Conservation (phyloP, 2,888 invertebrate genomes). For the Monochamus alternatus region DNA sequence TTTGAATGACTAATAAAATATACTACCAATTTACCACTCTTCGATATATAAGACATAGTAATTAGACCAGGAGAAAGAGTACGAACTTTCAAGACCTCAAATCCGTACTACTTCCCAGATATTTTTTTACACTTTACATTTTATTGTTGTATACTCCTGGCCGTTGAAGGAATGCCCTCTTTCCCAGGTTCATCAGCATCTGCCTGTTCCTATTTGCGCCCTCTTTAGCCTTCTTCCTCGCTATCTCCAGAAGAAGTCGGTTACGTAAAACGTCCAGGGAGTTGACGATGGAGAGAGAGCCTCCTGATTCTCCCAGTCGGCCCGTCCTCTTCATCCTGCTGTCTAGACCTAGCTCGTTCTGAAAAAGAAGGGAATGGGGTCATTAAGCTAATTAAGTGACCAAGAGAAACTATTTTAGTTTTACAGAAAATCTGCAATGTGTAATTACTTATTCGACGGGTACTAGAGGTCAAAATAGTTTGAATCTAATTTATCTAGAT, state of each 20-base stretch:
- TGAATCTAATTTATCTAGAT: no score
- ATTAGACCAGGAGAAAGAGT: not conserved
- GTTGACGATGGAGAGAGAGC: conserved; percentile 85
- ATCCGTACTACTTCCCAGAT: not conserved
- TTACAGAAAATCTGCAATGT: no score
- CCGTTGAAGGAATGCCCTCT: conserved; percentile 72
- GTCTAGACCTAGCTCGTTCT: conserved; percentile 49
- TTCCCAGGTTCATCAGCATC: conserved; percentile 84
- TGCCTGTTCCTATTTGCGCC: conserved; percentile 83
- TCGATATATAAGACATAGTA: not conserved
- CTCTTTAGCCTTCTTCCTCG: conserved; percentile 86
- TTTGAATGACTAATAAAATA: not conserved
- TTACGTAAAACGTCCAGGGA: conserved; percentile 90
- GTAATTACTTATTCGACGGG: no score
- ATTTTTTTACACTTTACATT: conserved; percentile 53
- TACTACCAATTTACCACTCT: not conserved
- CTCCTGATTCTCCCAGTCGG: conserved; percentile 56
- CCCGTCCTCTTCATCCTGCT: conserved; percentile 51
- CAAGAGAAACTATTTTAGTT: no score
- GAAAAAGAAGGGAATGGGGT: conserved; percentile 14
- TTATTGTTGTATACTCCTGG: conserved; percentile 56
- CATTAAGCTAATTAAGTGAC: not conserved
- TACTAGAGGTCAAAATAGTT: no score
- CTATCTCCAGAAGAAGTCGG: conserved; percentile 85
- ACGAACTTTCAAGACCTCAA: not conserved